Evolutionary conservation across 2,113 vertebrate species (phyloP), one percentile per base, ranked within the genome.

Genomic region (Pogona vitticeps): DNA sequence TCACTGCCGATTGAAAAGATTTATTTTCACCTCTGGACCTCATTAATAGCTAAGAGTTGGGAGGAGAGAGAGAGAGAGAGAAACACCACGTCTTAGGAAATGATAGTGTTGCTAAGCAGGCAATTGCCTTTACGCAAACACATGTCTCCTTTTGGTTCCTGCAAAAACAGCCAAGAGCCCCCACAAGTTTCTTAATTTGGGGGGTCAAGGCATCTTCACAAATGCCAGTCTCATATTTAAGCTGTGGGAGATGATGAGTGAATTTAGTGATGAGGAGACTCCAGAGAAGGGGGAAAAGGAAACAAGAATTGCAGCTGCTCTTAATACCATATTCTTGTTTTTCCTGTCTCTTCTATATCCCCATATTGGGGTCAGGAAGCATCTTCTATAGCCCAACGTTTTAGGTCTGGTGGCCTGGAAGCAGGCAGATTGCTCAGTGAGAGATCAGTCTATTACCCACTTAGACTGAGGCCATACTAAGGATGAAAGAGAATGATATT

Each of bases 171-270:
- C 59, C 20, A 76, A 23, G 23, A 28, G 63, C 46, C 70, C 84
- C 84, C n/a, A 59, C 68, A 63, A 85, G 70, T 85, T 76, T 78
- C 56, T 71, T 71, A 26, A 6, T 26, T 33, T 84, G 31, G 1
- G 59, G 17, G 33, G 6, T 5, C 5, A 33, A 65, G 63, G 73
- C 65, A 40, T 70, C 67, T 76, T 70, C 33, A 70, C 76, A 85
- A 79, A 85, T 59, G 36, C 65, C 76, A 85, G 46, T 75, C 63
- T 85, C 42, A 70, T 79, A 70, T 79, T 85, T 85, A 85, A 85
- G 26, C 76, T 70, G 84, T 78, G 58, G 76, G 84, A 71, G 84
- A 79, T 21, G 33, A 46, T 23, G 76, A 68, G 65, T 70, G 84
- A 79, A 70, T 85, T 52, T 28, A 31, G 33, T 59, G 63, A 85